Conservation (phyloP, 1,140 invertebrate species). For the Paraescarpia echinospica region DNA sequence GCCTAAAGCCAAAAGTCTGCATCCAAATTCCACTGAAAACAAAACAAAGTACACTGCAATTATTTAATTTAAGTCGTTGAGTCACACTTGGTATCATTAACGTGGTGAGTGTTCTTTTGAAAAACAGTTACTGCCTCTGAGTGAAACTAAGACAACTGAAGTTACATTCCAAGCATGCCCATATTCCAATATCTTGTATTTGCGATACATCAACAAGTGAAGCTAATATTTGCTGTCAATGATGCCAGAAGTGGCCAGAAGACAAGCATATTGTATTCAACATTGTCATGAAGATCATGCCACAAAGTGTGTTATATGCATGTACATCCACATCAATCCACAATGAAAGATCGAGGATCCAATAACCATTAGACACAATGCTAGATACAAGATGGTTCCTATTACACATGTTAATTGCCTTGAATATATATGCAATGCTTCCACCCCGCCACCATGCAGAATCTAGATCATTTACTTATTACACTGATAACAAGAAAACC, state of each 20-base stretch:
- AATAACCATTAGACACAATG: background rate
- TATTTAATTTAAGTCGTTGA: background rate
- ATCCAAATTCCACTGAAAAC: background rate
- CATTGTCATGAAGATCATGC: background rate
- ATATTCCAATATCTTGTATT: background rate
- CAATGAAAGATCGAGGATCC: background rate
- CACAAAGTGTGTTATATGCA: background rate
- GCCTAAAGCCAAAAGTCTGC: background rate
- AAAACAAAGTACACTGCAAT: background rate
- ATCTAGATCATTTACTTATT: background rate
- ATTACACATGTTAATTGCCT: background rate
- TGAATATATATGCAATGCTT: background rate
- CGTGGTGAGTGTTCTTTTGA: background rate
- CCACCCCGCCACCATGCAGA: background rate
- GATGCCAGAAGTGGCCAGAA: background rate
- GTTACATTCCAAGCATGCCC: background rate
- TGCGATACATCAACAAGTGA: background rate
- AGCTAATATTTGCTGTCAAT: background rate
- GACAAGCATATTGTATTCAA: background rate
- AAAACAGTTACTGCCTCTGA: too few species aligned
- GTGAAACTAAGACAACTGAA: too few species aligned
- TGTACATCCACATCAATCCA: background rate
- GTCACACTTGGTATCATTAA: background rate
- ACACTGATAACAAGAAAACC: background rate
- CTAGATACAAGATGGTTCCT: background rate